Conservation (phyloP, 2,797 vertebrate species). For the Melopsittacus undulatus region DNA sequence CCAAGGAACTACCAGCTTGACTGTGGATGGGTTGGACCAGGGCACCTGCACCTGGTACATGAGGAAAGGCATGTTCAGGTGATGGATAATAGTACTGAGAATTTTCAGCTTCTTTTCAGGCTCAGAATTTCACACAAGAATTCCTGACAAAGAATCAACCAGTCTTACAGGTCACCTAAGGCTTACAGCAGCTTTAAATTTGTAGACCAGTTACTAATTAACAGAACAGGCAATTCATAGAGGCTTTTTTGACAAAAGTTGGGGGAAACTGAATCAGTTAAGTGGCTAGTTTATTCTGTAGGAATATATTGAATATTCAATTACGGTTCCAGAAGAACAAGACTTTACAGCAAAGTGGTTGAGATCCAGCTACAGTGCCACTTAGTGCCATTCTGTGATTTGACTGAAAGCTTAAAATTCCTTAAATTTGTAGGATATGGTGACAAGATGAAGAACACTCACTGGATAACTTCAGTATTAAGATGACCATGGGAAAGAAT, state of each 20-base stretch:
- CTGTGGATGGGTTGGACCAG: neutral
- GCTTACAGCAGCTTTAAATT: neutral
- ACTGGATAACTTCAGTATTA: neutral
- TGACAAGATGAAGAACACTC: neutral
- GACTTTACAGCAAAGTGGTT: neutral
- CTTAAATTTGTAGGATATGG: neutral
- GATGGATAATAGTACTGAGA: neutral
- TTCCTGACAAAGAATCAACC: neutral
- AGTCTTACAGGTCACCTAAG: neutral
- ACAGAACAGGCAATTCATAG: neutral
- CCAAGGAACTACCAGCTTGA: accelerated
- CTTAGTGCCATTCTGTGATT: neutral
- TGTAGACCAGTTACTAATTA: neutral
- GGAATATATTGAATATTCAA: neutral
- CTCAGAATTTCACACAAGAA: neutral
- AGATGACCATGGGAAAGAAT: neutral
- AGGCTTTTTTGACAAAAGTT: neutral
- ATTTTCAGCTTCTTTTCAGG: neutral
- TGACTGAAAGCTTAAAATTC: neutral
- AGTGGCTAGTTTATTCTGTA: neutral
- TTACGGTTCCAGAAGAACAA: neutral
- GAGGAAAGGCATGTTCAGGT: neutral
- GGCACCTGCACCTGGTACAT: accelerated
- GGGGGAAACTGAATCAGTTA: neutral
- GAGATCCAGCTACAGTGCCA: neutral